phyloP scores from a whole-genome alignment of 2,797 vertebrate genomes.

The Pempheris klunzingeri region DNA sequence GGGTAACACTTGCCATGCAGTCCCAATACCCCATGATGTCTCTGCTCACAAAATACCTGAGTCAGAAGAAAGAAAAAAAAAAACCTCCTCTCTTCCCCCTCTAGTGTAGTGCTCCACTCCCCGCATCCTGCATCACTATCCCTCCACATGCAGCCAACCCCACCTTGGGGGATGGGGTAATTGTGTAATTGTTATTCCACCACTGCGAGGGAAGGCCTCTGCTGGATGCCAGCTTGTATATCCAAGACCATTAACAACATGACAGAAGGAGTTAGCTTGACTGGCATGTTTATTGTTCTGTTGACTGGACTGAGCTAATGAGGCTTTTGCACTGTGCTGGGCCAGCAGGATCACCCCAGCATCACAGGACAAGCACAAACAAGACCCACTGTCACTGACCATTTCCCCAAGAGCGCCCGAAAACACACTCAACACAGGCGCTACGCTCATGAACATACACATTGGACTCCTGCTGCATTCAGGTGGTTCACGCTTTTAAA shows the following conservation, averaged over 20 bases:
- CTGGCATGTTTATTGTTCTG: slow-evolving; percentile 86
- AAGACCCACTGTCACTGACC: slow-evolving; percentile 70
- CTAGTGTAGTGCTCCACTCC: slow-evolving; percentile 6
- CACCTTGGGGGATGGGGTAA: slow-evolving; percentile 15
- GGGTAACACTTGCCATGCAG: slow-evolving; percentile 1
- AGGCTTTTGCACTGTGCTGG: slow-evolving; percentile 69
- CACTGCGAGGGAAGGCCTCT: slow-evolving; percentile 56
- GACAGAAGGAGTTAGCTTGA: slow-evolving; percentile 85
- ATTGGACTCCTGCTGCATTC: slow-evolving; percentile 10
- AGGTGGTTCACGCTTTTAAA: not conserved
- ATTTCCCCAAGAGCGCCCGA: slow-evolving; percentile 52
- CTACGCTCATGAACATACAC: slow-evolving; percentile 26
- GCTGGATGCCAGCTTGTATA: slow-evolving; percentile 77
- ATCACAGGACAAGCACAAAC: slow-evolving; percentile 75
- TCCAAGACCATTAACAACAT: slow-evolving; percentile 83
- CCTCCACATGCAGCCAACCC: slow-evolving; percentile 9
- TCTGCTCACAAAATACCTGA: slow-evolving; percentile 24
- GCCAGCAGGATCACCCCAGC: slow-evolving; percentile 70
- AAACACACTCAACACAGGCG: not conserved
- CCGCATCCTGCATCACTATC: slow-evolving; percentile 18
- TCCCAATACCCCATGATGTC: not conserved
- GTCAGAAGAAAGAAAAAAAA: slow-evolving; percentile 30
- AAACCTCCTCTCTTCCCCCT: not conserved
- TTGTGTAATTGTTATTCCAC: slow-evolving; percentile 66
- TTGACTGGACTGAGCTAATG: slow-evolving; percentile 80